Evolutionary conservation across 2,113 vertebrate species (phyloP), one percentile per base, ranked within the genome.

Genomic region (Ondatra zibethicus): DNA sequence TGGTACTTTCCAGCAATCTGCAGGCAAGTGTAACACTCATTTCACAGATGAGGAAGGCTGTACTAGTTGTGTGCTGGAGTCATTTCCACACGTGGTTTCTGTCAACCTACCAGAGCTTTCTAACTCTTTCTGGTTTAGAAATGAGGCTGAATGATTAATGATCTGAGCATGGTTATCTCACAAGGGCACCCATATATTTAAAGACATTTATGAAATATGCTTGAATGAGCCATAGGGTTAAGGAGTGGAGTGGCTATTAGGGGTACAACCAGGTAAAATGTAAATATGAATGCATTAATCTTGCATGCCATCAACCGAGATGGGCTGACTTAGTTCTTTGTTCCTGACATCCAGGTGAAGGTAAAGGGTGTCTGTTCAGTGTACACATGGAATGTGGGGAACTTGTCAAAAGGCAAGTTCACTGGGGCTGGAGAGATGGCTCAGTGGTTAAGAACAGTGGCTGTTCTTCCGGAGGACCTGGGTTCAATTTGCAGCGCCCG

Each of bases 41-140:
- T 80, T 91, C 96, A 88, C 23, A 72, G 52, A 73, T 52, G 17
- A 86, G 27, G 16, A 93, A 93, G 88, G 58, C 36, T 47, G 72
- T 3, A 61, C 16, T 14, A 42, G 33, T 45, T 52, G 50, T 68
- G 27, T 58, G 29, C 66, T 86, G 2, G 25, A 89, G 66, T 73
- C 42, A 68, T 25, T 88, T 19, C 27, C 63, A 86, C 0, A 47
- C 39, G 42, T 76, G 91, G 4, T 70, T 45, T 93, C 68, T 33
- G 82, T n/a, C 47, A 94, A 50, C 73, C 50, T 19, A 86, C 27
- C 17, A 5, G 17, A 73, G 29, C 63, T 94, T 95, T 65, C 55
- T 80, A 95, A 94, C 33, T 58, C 23, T 89, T 68, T 82, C 85
- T 95, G 63, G 25, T 72, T 17, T 86, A 77, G 52, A 85, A 96